Conservation (phyloP, 2,888 invertebrate genomes). For the Alviniconcha strummeri region DNA sequence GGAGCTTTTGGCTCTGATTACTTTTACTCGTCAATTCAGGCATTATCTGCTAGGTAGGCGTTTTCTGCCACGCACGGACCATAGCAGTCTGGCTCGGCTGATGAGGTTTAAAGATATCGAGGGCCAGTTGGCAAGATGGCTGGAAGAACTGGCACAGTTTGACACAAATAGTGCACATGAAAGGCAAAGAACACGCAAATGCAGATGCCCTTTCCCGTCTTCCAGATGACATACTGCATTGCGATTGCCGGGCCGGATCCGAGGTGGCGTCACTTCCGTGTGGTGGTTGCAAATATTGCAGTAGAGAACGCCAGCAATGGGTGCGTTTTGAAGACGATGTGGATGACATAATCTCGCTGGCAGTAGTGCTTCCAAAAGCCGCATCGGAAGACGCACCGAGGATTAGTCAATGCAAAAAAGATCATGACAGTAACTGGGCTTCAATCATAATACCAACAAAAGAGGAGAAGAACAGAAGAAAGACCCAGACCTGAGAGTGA, state of each 20-base stretch:
- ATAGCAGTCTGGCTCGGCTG: not conserved
- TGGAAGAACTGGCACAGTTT: slow-evolving; percentile 46
- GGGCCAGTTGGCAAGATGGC: slow-evolving; percentile 46
- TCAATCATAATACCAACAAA: too few relatives aligned
- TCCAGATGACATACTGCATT: not conserved
- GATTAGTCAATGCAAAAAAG: not conserved
- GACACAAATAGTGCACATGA: slow-evolving; percentile 34
- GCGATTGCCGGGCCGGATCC: slow-evolving; percentile 6
- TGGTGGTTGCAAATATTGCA: not conserved
- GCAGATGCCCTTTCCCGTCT: slow-evolving; percentile 39
- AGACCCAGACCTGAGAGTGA: not conserved
- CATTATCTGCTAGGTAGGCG: slow-evolving; percentile 1
- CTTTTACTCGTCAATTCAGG: not conserved
- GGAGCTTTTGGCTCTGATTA: slow-evolving; percentile 37
- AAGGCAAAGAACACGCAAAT: slow-evolving; percentile 35
- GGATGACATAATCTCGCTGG: slow-evolving; percentile 14
- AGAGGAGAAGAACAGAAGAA: not conserved
- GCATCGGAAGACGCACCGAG: not conserved
- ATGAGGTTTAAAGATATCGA: slow-evolving; percentile 18
- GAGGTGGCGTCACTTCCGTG: not conserved
- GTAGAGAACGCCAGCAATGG: not conserved
- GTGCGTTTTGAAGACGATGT: not conserved
- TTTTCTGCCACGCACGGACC: not conserved
- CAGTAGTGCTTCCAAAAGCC: not conserved
- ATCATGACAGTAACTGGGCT: not conserved